Evolutionary conservation across 1,140 invertebrate species (phyloP).

Genomic region (Coptotermes formosanus): DNA sequence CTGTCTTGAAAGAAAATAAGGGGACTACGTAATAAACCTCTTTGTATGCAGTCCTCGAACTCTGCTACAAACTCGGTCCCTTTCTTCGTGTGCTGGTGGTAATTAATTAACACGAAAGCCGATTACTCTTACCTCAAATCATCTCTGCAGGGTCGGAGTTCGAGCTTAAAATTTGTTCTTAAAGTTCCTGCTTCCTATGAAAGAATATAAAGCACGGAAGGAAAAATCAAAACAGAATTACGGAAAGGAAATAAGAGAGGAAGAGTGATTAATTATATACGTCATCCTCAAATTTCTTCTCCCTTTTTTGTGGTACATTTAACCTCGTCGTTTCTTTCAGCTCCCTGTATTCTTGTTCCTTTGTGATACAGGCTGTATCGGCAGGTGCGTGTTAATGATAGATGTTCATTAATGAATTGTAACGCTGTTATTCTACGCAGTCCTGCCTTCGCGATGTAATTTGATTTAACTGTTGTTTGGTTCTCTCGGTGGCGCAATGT

Average conservation of each 20-base stretch:
- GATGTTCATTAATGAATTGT: background rate
- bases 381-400: background rate
- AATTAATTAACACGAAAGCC: conserved; percentile 5
- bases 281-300: background rate
- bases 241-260: background rate
- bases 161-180: background rate
- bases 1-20: no score
- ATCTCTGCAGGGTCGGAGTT: background rate
- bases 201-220: background rate
- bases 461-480: background rate
- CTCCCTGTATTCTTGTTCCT: no score
- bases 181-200: background rate
- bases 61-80: background rate
- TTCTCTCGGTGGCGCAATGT: background rate
- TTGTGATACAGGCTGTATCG: background rate
- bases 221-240: background rate
- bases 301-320: no score
- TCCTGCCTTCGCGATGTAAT: background rate
- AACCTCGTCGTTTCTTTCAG: no score
- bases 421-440: no score
- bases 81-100: background rate
- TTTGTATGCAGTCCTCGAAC: background rate
- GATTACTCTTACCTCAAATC: background rate
- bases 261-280: conserved; percentile 6
- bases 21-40: background rate